Percentiles rank a stretch among this genome's conserved stretches.
Conservation (phyloP, 2,797 vertebrate species). For the Acanthiza pusilla region DNA sequence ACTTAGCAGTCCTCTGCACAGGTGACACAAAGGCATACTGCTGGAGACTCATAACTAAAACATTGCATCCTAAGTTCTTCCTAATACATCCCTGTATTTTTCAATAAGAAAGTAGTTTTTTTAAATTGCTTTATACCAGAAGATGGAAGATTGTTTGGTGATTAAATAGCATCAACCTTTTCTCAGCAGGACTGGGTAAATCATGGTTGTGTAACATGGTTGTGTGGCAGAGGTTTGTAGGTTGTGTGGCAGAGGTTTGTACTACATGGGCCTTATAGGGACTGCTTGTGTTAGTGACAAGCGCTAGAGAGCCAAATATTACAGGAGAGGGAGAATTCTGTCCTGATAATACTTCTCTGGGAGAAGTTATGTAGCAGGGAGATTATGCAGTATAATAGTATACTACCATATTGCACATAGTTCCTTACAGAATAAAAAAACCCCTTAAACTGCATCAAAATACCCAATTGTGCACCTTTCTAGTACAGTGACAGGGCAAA, state of each 20-base stretch:
- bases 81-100: background rate
- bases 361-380: background rate
- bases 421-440: background rate
- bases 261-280: background rate
- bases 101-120: background rate
- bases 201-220: background rate
- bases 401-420: background rate
- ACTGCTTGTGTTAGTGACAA: background rate
- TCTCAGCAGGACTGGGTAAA: background rate
- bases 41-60: background rate
- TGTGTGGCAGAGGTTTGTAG: background rate
- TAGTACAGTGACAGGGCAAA: background rate
- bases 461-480: background rate
- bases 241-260: background rate
- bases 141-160: background rate
- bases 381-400: background rate
- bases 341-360: background rate
- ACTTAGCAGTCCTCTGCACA: background rate
- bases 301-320: background rate
- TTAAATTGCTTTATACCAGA: background rate
- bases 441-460: background rate
- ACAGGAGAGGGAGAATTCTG: background rate
- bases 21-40: rapidly evolving
- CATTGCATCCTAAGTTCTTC: background rate
- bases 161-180: background rate